phyloP scores from a whole-genome alignment of 2,888 invertebrate species.

The Salticus scenicus region DNA sequence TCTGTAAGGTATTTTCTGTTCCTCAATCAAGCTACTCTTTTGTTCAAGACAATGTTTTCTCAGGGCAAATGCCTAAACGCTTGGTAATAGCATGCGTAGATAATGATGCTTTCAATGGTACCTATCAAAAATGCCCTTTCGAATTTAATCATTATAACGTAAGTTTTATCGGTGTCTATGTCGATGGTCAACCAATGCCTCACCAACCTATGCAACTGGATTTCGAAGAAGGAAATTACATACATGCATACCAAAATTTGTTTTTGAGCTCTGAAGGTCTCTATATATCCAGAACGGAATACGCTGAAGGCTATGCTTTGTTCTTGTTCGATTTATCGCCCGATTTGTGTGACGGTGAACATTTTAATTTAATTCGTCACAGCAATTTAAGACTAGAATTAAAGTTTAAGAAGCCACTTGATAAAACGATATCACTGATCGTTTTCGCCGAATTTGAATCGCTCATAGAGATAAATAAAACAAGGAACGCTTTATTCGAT shows the following conservation, averaged over 20 bases:
- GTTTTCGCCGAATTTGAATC: neutral
- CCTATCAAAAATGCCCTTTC: constrained; percentile 26
- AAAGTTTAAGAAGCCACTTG: neutral
- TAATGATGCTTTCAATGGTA: constrained; percentile 41
- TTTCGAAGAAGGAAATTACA: constrained; percentile 23
- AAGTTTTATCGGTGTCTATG: constrained; percentile 20
- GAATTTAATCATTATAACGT: constrained; percentile 32
- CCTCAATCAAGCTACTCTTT: neutral
- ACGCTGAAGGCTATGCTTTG: too few relatives aligned
- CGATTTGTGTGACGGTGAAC: constrained; percentile 21
- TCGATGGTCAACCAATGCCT: constrained; percentile 13
- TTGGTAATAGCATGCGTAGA: constrained; percentile 17
- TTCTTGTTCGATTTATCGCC: constrained; percentile 26
- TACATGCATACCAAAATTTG: constrained; percentile 26
- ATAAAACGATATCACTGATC: neutral
- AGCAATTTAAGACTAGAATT: constrained; percentile 29
- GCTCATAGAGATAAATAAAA: constrained; percentile 32
- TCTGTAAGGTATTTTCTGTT: constrained; percentile 15
- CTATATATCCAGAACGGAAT: constrained; percentile 22
- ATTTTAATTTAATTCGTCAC: constrained; percentile 29
- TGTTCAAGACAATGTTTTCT: constrained; percentile 18
- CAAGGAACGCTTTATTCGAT: neutral
- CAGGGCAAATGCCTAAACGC: constrained; percentile 28
- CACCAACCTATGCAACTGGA: constrained; percentile 10
- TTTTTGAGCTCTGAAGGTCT: constrained; percentile 25